These are phyloP conservation scores for Corythornis vintsioides DNA, from an alignment of 2,113 vertebrate species.

Conservation along the genomic window DNA sequence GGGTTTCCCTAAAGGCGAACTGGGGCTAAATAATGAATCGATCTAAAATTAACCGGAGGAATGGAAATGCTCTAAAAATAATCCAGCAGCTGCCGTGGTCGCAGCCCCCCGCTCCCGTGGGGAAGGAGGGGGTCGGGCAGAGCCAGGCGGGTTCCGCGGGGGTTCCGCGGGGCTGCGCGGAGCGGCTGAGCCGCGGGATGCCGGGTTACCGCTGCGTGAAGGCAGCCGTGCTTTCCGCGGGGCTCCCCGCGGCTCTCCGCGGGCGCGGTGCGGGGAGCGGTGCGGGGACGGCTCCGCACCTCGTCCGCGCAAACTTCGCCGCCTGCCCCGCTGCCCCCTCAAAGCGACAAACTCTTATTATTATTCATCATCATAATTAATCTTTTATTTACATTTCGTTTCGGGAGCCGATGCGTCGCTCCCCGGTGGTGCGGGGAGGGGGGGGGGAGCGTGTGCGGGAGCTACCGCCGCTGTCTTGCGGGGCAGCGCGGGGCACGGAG, in stretches of 20 bases:
- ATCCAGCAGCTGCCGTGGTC: constrained; percentile 73
- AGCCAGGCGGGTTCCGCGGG: not conserved
- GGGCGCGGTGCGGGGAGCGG: not conserved
- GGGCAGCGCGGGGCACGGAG: not conserved
- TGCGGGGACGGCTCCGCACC: not conserved
- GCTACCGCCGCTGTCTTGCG: not conserved
- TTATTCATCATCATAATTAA: too few relatives aligned
- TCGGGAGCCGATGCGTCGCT: not conserved
- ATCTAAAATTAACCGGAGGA: constrained; percentile 77
- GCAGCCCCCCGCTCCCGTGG: constrained; percentile 55
- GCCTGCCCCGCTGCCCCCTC: not conserved
- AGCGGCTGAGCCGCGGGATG: not conserved
- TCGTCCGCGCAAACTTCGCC: not conserved
- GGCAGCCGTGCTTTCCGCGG: not conserved
- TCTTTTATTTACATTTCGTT: not conserved
- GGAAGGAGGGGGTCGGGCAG: not conserved
- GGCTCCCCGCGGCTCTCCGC: not conserved
- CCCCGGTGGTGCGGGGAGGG: not conserved
- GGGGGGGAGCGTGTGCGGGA: not conserved
- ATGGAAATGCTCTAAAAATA: constrained; percentile 79
- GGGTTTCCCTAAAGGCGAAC: constrained; percentile 61
- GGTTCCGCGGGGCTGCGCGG: not conserved
- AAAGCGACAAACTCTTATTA: not conserved
- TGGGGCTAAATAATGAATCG: constrained; percentile 67
- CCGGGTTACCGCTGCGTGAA: not conserved